Base-by-base conservation (phyloP, 1,140 invertebrate genomes). In the Sminthurides bifidus region DNA sequence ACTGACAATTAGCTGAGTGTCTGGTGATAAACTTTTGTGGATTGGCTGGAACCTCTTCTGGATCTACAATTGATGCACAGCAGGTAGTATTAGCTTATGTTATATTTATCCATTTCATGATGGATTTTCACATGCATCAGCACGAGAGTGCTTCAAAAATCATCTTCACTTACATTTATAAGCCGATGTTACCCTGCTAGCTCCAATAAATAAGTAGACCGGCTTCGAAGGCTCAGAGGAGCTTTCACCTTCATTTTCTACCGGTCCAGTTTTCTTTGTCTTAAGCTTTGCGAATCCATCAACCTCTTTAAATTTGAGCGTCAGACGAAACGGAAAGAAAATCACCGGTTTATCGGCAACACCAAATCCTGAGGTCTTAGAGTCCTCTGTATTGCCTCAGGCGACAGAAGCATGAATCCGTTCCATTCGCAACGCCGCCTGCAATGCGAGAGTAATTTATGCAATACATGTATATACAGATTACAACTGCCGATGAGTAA, bases 241-340 rank as follows among this genome's bases (percentile, higher is more conserved):
- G n/a, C 58, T 54, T n/a, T 38, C 15, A 1, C 19, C 29, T 3
- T 52, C 30, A 38, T 41, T 40, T 14, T 26, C 43, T 17, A 15
- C 43, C 14, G 26, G 15, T 54, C 27, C 21, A 26, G 12, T 24
- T 10, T 45, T 6, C 19, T 5, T 5, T 17, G 8, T 21, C 24
- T 37, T 27, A 26, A 19, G 27, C 26, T 50, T 49, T 31, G 17
- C 3, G 5, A 33, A 23, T 54, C 21, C 17, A 12, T 49, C 41
- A n/a, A 60, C 46, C 37, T 67, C 64, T 46, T 59, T 58, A 57
- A 87, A 80, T 3, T 75, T 78, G 29, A 87, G 68, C 4, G 78
- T 82, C 31, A 91, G 69, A 31, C 83, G 77, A 66, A 86, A 90
- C 0, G 86, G 83, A 61, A 80, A 72, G 66, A 82, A 90, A 0